A percentile compares a stretch with the other conserved stretches of the same genome.
Conservation (phyloP, 2,888 invertebrate species). For the Lathronympha strigana region DNA sequence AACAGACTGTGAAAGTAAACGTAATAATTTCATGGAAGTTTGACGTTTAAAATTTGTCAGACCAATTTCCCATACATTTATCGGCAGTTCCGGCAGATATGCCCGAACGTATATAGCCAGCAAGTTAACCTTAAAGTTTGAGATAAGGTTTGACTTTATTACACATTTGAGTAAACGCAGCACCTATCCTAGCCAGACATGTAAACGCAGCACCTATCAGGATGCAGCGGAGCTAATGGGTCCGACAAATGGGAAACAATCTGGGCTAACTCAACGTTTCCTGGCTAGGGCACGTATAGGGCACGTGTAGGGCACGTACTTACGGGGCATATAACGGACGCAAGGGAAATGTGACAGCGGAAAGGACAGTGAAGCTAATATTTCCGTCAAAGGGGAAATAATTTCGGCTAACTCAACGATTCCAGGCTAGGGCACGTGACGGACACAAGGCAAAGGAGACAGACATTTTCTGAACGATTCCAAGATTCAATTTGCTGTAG, state of each 20-base stretch:
- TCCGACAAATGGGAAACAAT: slow-evolving; percentile 24
- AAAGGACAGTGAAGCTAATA: not conserved
- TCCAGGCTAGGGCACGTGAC: not conserved
- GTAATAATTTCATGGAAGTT: no score
- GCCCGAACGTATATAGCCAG: no score
- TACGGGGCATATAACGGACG: not conserved
- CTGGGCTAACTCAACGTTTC: slow-evolving; percentile 10
- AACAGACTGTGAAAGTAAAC: no score
- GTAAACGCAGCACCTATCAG: not conserved
- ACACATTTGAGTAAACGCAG: no score
- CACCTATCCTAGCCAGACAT: no score
- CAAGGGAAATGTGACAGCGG: not conserved
- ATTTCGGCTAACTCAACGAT: not conserved
- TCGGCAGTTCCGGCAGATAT: no score
- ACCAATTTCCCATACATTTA: no score
- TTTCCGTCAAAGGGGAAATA: slow-evolving; percentile 7
- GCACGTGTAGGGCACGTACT: not conserved
- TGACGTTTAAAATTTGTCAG: no score
- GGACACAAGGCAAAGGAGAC: not conserved
- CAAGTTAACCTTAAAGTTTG: no score
- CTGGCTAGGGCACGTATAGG: not conserved
- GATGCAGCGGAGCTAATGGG: slow-evolving; percentile 1
- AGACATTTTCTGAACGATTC: not conserved
- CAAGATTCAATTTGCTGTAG: no score
- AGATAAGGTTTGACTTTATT: no score